A percentile compares a stretch with the other conserved stretches of the same genome.
Conservation (phyloP, 2,113 vertebrate genomes). For the Barnardius zonarius region DNA sequence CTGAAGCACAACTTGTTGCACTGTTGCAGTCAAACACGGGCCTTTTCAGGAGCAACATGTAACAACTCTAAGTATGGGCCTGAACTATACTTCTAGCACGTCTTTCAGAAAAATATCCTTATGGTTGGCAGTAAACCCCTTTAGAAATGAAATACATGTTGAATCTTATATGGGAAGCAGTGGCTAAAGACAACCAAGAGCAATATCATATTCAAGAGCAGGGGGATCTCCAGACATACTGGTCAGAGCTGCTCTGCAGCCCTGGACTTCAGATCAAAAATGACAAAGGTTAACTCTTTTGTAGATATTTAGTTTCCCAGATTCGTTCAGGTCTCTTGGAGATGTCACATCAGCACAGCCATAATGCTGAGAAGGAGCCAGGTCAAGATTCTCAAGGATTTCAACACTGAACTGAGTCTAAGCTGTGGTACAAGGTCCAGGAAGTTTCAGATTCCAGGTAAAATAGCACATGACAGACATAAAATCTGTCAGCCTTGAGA, state of each 20-base stretch:
- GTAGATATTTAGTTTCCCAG: background rate
- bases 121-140: background rate
- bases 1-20: background rate
- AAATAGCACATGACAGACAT: background rate
- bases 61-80: background rate
- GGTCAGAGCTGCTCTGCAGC: background rate
- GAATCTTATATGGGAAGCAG: background rate
- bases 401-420: background rate
- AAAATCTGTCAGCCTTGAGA: background rate
- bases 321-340: background rate
- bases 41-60: background rate
- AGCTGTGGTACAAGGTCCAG: background rate
- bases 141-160: background rate
- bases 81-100: background rate
- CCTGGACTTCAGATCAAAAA: background rate
- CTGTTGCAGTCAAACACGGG: background rate
- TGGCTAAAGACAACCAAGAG: background rate
- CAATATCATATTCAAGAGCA: background rate
- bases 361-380: background rate
- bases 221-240: background rate
- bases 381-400: background rate
- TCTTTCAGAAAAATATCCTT: background rate
- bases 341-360: background rate
- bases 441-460: background rate
- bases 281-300: background rate